Percentiles rank a stretch among this genome's conserved stretches.
Evolutionary conservation across 2,113 vertebrate species (phyloP).

Genomic region (Pungitius pungitius): DNA sequence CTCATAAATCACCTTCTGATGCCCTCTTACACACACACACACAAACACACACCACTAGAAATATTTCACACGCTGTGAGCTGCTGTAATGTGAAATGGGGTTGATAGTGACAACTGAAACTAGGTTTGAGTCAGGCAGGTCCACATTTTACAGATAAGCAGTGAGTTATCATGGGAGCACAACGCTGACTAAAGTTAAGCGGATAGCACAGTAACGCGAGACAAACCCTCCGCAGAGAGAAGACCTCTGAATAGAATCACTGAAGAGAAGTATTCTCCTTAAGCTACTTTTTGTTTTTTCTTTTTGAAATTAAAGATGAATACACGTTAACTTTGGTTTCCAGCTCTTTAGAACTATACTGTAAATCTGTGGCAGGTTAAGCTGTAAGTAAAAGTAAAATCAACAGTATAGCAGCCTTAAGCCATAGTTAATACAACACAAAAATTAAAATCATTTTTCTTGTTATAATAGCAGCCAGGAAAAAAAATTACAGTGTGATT

Average conservation of each 20-base stretch:
- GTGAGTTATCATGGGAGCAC: conserved; percentile 55
- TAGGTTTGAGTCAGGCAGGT: conserved; percentile 45
- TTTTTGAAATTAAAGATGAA: conserved; percentile 58
- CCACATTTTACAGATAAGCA: conserved; percentile 58
- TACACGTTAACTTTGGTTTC: conserved; percentile 78
- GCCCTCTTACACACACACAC: not conserved
- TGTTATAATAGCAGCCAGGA: conserved; percentile 74
- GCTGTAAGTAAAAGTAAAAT: conserved; percentile 68
- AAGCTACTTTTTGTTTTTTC: conserved; percentile 42
- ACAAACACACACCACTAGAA: conserved; percentile 26
- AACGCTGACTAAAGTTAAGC: conserved; percentile 54
- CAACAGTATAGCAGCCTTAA: conserved; percentile 75
- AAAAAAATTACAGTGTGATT: conserved; percentile 78
- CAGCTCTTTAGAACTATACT: conserved; percentile 76
- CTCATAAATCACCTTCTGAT: conserved; percentile 33
- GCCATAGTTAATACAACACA: conserved; percentile 71
- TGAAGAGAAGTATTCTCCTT: conserved; percentile 48
- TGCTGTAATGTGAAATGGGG: conserved; percentile 29
- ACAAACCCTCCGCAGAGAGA: conserved; percentile 52
- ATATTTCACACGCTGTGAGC: conserved; percentile 36
- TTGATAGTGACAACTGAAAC: conserved; percentile 38
- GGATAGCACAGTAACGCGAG: conserved; percentile 62
- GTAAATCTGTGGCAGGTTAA: conserved; percentile 77
- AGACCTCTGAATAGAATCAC: conserved; percentile 37
- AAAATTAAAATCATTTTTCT: conserved; percentile 56